These are phyloP conservation scores for Cliona cf. orientalis DNA, from an alignment of 37 sponge, comb jelly and placozoan genomes.

Conservation along the genomic window DNA sequence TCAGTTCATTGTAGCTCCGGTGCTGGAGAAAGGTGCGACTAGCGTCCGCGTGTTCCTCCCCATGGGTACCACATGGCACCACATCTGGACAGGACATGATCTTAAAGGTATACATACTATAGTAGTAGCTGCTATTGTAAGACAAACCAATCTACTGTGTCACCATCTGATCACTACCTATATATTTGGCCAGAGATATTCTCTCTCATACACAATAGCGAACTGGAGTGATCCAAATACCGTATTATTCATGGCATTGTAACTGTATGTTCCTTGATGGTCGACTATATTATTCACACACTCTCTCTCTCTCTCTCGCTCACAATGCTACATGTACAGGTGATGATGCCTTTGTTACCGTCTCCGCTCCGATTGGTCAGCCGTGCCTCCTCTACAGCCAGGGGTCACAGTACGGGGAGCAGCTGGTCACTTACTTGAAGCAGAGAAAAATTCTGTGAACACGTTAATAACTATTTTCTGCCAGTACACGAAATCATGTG, in stretches of 20 bases:
- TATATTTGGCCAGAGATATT: neutral
- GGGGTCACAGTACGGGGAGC: slow-evolving; percentile 49
- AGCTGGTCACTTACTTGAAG: slow-evolving; percentile 59
- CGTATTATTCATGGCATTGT: no score
- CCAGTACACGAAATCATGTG: no score
- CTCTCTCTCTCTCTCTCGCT: no score
- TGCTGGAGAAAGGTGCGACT: neutral
- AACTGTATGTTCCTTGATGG: no score
- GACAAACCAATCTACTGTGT: neutral
- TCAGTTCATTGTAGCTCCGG: slow-evolving; percentile 81
- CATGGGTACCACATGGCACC: slow-evolving; percentile 38
- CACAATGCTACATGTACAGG: slow-evolving; percentile 44
- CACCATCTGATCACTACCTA: neutral
- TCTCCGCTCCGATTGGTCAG: slow-evolving; percentile 64
- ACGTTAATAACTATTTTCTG: no score
- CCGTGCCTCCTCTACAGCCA: slow-evolving; percentile 58
- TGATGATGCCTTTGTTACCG: slow-evolving; percentile 15
- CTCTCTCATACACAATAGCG: neutral
- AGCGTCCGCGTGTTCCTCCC: slow-evolving; percentile 66
- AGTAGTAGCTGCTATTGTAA: no score
- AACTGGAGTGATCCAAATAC: neutral
- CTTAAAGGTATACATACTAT: no score
- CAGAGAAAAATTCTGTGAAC: slow-evolving; percentile 17
- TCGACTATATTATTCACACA: no score
- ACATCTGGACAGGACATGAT: slow-evolving; percentile 57